Evolutionary conservation across 2,113 vertebrate species (phyloP), one percentile per base, ranked within the genome.

Genomic region (Anthoscopus minutus): DNA sequence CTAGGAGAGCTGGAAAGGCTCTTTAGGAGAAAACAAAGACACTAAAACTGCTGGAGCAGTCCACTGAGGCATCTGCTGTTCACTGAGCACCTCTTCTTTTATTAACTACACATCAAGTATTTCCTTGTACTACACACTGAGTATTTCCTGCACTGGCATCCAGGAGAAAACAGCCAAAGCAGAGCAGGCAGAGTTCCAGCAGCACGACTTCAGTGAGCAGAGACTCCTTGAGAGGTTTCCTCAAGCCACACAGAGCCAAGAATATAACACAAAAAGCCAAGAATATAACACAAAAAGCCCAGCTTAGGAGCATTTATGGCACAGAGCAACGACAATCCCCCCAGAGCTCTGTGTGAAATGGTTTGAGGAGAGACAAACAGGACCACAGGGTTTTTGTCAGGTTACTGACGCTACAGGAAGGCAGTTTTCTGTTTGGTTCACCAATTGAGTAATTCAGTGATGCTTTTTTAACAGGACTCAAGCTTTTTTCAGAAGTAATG

Each of bases 331-430:
- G 76, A 3, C 12, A 3, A 15, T 61, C 11, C 31, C 33, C 48
- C 30, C 47, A 14, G 7, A 0, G 31, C 0, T 0, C 9, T 8
- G 21, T 10, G 23, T 14, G 33, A 28, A 37, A 37, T 1, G 20
- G 27, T 6, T 42, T 18, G 5, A 54, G 30, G 27, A 13, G 15
- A 61, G 20, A 31, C 35, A 33, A 61, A 31, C 2, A 11, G 23
- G 10, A 15, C 21, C 4, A 0, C 50, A 38, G 35, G 22, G 6
- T 1, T 65, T 48, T 19, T 15, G 17, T 6, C 24, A 48, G 30
- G 30, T 67, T 45, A 35, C 57, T 48, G 45, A 62, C 45, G 93
- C 30, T 37, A 37, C 11, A 27, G 8, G 2, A 72, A 64, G 79
- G 54, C 15, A 51, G 9, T 31, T 67, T 64, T 78, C 64, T 47